Evolutionary conservation across 2,888 invertebrate species (phyloP), one percentile per base, ranked within the genome.

Genomic region (Eubasilissa splendida): DNA sequence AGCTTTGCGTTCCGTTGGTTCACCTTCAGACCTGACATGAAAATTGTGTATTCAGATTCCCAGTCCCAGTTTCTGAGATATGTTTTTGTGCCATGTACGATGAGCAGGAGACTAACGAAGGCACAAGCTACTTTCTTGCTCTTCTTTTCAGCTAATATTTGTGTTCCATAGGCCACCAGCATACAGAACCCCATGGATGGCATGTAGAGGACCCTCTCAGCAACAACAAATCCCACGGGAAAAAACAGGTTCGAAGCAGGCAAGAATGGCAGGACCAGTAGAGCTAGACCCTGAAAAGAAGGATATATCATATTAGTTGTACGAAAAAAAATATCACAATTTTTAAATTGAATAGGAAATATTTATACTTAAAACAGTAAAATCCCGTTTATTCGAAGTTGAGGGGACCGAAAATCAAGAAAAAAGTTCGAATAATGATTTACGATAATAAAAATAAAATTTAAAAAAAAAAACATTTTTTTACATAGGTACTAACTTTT

Each of bases 121-220:
- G 92, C 87, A 87, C 93, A 93, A 31, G 94, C 92, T 33, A 95
- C 88, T 81, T 94, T 92, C 85, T 92, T 93, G 80, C 92, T 93
- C 85, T 92, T 91, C 86, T 91, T 93, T 86, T 93, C 92, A 74
- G 92, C 91, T 52, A 95, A 86, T 80, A 94, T 89, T 84, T 93
- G 92, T 94, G 94, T 97, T 56, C 97, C 97, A 86, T 96, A 96
- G 3, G 96, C 97, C 3, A 98, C 93, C 33, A 99, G 91, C 88
- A 99, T 93, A 86, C 98, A 98, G 91, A 96, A 98, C 76, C 99
- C 99, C 97, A 99, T 98, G 12, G 98, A 98, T 0, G 99, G 99
- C 91, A 97, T 97, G 89, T 99, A 99, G 4, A 99, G 92, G 68
- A 99, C 95, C 84, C 98, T 91, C 89, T 99, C 99, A 2, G 99